phyloP scores from a whole-genome alignment of 2,797 vertebrate genomes.

The Atherinosoma microstoma region DNA sequence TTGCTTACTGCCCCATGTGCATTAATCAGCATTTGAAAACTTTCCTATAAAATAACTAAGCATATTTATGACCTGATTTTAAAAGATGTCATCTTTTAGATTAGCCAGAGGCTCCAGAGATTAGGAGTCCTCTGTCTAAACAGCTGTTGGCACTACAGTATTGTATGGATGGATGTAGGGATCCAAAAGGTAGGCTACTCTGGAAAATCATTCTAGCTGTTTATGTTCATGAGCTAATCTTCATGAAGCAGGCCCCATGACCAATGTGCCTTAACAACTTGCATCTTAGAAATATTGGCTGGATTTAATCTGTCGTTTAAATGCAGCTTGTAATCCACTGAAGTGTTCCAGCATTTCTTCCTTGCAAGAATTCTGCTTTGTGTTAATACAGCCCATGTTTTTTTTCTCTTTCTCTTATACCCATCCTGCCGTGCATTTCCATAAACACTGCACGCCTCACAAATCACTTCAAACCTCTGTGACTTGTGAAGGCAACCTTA shows the following conservation, averaged over 20 bases:
- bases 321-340: conserved; percentile 29
- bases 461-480: conserved; percentile 85
- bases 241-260: neutral
- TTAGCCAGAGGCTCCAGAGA: no score
- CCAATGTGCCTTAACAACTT: neutral
- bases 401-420: conserved; percentile 53
- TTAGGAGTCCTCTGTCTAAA: neutral
- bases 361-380: conserved; percentile 53
- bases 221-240: neutral
- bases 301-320: conserved; percentile 24
- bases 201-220: neutral
- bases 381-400: conserved; percentile 72
- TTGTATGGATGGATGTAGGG: no score
- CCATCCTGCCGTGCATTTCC: conserved; percentile 82
- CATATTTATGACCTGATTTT: neutral
- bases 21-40: neutral
- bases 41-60: neutral
- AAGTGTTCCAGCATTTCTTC: conserved; percentile 40
- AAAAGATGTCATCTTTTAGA: no score
- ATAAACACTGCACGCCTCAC: conserved; percentile 84
- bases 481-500: conserved; percentile 83
- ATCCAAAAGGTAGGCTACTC: no score
- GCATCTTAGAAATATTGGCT: conserved; percentile 4
- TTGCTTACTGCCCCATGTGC: neutral
- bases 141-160: neutral